These are phyloP conservation scores for Meda fulgida DNA, from an alignment of 2,797 vertebrate genomes.

Conservation along the genomic window DNA sequence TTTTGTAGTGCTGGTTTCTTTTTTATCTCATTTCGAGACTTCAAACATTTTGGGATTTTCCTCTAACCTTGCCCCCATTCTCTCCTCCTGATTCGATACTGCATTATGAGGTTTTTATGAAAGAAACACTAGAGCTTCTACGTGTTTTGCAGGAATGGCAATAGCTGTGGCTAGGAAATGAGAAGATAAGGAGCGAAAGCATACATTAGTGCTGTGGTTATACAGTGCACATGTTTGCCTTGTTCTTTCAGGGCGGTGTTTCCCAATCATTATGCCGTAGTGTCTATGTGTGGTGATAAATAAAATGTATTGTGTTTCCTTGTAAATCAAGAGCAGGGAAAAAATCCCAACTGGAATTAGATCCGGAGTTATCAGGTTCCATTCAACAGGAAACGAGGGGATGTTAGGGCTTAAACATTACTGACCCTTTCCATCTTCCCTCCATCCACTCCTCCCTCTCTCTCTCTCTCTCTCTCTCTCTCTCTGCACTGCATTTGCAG, in stretches of 20 bases:
- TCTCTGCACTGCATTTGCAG: not conserved
- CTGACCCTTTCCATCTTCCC: slow-evolving; percentile 39
- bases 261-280: slow-evolving; percentile 74
- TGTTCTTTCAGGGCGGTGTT: slow-evolving; percentile 70
- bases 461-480: slow-evolving; percentile 18
- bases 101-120: slow-evolving; percentile 46
- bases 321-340: slow-evolving; percentile 36
- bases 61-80: slow-evolving; percentile 26
- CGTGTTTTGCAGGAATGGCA: slow-evolving; percentile 13
- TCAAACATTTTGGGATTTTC: slow-evolving; percentile 45
- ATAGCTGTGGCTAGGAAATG: slow-evolving; percentile 66
- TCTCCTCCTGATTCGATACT: slow-evolving; percentile 17
- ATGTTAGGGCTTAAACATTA: slow-evolving; percentile 19
- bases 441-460: slow-evolving; percentile 2
- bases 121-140: slow-evolving; percentile 32
- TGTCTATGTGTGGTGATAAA: slow-evolving; percentile 69
- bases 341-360: slow-evolving; percentile 30
- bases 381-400: slow-evolving; percentile 47
- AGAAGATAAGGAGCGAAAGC: slow-evolving; percentile 69
- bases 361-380: slow-evolving; percentile 68
- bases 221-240: slow-evolving; percentile 68
- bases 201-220: slow-evolving; percentile 76
- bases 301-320: slow-evolving; percentile 63
- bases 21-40: slow-evolving; percentile 47
- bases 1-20: slow-evolving; percentile 48